These are phyloP conservation scores for Brevimyrus niger DNA, from an alignment of 2,113 vertebrate genomes.

Conservation along the genomic window DNA sequence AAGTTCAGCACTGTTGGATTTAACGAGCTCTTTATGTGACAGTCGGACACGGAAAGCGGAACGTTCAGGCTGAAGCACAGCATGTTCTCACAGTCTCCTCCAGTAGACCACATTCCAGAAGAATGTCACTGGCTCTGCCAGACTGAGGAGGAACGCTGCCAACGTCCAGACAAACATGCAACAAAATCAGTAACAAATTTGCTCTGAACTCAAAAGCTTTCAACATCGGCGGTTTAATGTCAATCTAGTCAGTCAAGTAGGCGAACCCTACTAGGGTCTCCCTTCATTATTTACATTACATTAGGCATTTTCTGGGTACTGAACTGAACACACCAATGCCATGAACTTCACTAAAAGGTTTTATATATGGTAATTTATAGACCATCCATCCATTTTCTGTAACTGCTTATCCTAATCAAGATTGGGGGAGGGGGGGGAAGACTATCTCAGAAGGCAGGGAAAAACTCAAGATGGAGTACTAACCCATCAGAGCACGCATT, in stretches of 20 bases:
- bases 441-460: not conserved
- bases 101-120: conserved; percentile 38
- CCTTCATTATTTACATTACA: not conserved
- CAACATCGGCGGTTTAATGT: conserved; percentile 43
- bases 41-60: conserved; percentile 24
- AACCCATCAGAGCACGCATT: not conserved
- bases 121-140: conserved; percentile 45
- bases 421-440: not conserved
- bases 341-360: not conserved
- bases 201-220: conserved; percentile 56
- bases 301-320: not conserved
- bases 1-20: not conserved
- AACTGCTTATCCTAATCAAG: no score
- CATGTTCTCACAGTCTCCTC: conserved; percentile 37
- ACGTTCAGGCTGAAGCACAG: conserved; percentile 25
- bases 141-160: conserved; percentile 41
- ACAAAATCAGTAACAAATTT: conserved; percentile 47
- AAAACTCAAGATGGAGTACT: not conserved
- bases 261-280: not conserved
- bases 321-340: not conserved
- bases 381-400: not conserved
- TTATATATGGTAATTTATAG: not conserved
- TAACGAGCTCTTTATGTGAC: conserved; percentile 23
- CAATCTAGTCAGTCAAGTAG: no score
- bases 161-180: conserved; percentile 51